Conservation (phyloP, 92 coral and sea anemone genomes). For the Phenganax subtilis region DNA sequence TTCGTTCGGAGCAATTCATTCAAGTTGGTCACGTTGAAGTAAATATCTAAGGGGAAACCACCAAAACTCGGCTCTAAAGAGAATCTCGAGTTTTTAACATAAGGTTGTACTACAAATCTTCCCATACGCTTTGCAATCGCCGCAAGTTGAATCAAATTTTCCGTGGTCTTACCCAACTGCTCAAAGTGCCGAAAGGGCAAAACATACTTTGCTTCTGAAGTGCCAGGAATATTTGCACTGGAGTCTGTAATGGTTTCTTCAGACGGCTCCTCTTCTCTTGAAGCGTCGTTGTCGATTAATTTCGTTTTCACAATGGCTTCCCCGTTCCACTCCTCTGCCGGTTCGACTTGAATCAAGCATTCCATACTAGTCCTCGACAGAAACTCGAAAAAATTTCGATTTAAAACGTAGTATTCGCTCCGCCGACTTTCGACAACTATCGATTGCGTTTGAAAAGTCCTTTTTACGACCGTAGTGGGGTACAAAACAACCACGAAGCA, state of each 20-base stretch:
- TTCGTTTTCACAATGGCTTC: conserved; percentile 25
- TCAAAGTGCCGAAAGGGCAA: conserved; percentile 85
- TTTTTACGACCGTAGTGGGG: not conserved
- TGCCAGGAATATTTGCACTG: not conserved
- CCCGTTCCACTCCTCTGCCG: conserved; percentile 21
- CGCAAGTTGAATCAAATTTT: conserved; percentile 77
- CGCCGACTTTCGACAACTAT: conserved; percentile 13
- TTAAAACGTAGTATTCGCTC: conserved; percentile 22
- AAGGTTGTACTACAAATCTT: conserved; percentile 71
- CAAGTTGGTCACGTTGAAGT: conserved; percentile 66
- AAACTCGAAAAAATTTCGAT: conserved; percentile 17
- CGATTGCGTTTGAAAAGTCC: conserved; percentile 4
- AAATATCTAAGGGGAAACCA: conserved; percentile 62
- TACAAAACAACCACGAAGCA: conserved; percentile 12
- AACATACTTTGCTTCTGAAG: conserved; percentile 48
- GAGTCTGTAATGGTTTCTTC: not conserved
- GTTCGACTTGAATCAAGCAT: conserved; percentile 27
- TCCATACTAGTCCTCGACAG: conserved; percentile 21
- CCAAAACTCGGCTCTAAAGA: conserved; percentile 74
- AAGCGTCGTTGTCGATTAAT: conserved; percentile 7
- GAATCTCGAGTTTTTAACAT: conserved; percentile 89
- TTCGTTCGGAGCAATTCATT: conserved; percentile 56
- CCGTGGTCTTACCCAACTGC: conserved; percentile 94
- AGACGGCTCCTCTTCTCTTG: not conserved
- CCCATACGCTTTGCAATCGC: conserved; percentile 73